Evolutionary conservation across 2,797 vertebrate genomes (phyloP), one percentile per base, ranked within the genome.

Genomic region (Danio choprae): DNA sequence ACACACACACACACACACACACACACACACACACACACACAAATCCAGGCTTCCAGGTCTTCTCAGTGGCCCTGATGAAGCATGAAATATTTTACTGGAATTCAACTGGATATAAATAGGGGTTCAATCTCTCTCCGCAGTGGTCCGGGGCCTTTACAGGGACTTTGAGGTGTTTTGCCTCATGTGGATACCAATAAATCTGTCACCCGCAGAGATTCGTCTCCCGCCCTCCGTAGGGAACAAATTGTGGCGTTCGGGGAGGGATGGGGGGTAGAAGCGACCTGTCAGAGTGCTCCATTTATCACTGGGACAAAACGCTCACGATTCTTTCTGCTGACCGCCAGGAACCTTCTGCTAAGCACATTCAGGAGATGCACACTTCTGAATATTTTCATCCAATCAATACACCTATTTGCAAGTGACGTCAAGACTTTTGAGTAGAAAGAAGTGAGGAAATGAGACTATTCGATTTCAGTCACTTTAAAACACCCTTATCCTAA

Each of bases 261-360:
- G 83, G 74, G 85, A 82, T 81, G 77, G 65, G 93, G 73, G 81
- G 81, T 89, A 95, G 94, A 94, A 95, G 94, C 95, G 95, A 95
- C 96, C 96, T 95, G 94, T 95, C 94, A 94, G 90, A 91, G 89
- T 80, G 87, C 85, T 85, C 91, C 92, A 96, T 98, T 97, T 90
- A 97, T 98, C 96, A 97, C 91, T 90, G 87, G 89, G 95, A 95
- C 94, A 95, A 96, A 97, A 95, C 90, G 93, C 95, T 94, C 92
- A 91, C 88, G 88, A 72, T 93, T 86, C 91, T 94, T 92, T 91
- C 88, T 88, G 94, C 91, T 89, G 90, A 94, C 94, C 91, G 86
- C 92, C 90, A 91, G 90, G 94, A 96, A 96, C 93, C 93, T 94
- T 92, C 91, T 80, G 78, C 93, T 95, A 95, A 96, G 95, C 95